These are phyloP conservation scores for Mizuhopecten yessoensis DNA, from an alignment of 1,140 invertebrate species.

Conservation along the genomic window DNA sequence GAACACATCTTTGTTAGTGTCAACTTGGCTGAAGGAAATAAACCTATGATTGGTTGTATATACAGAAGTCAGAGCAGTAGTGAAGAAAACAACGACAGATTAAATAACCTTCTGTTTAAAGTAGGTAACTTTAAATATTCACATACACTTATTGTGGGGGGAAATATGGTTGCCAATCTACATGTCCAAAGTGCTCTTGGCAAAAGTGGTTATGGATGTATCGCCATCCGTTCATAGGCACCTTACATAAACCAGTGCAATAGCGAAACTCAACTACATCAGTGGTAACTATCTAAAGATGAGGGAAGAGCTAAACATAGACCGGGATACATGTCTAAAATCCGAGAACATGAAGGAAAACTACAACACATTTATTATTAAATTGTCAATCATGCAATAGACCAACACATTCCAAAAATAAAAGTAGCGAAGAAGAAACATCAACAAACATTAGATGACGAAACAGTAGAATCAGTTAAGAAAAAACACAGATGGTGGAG, in stretches of 20 bases:
- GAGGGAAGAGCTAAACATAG: not conserved
- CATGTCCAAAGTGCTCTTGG: not conserved
- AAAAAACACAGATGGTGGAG: not conserved
- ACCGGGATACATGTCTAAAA: not conserved
- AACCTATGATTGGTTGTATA: not conserved
- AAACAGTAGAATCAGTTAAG: not conserved
- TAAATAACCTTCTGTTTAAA: not conserved
- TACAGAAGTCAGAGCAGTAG: too few relatives aligned
- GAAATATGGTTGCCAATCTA: not conserved
- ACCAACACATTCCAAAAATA: not conserved
- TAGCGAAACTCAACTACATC: not conserved
- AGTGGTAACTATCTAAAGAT: not conserved
- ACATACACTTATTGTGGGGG: not conserved
- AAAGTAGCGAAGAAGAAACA: not conserved
- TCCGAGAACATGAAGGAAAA: not conserved
- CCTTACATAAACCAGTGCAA: not conserved
- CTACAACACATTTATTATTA: not conserved
- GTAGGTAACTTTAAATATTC: too few relatives aligned
- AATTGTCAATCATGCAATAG: not conserved
- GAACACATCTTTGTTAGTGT: not conserved
- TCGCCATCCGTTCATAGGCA: not conserved
- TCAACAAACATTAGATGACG: not conserved
- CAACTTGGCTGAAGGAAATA: constrained; percentile 11
- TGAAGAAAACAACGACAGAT: not conserved
- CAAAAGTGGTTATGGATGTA: not conserved